Percentiles rank a stretch among this genome's conserved stretches.
These are phyloP conservation scores for Trichogramma evanescens DNA, from an alignment of 2,888 invertebrate species.

Conservation along the genomic window DNA sequence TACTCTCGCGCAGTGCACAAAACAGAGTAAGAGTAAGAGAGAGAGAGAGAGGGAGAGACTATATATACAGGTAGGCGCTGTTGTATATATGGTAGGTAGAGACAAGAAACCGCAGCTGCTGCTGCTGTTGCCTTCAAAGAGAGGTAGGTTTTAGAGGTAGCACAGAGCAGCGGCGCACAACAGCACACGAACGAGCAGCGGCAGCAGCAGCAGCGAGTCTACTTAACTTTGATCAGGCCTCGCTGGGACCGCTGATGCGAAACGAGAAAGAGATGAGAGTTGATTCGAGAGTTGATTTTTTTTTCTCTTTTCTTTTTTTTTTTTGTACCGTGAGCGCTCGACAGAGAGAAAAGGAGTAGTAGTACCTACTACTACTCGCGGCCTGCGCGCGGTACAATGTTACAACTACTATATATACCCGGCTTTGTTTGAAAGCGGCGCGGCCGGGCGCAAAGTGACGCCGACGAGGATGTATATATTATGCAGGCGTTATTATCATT, in stretches of 20 bases:
- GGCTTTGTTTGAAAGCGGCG: no score
- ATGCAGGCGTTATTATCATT: no score
- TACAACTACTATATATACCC: no score
- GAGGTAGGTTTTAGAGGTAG: slow-evolving; percentile 29
- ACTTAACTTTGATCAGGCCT: slow-evolving; percentile 46
- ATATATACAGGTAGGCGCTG: no score
- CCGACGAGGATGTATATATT: no score
- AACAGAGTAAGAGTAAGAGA: slow-evolving; percentile 11
- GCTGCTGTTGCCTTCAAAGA: slow-evolving; percentile 18
- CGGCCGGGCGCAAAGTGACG: no score
- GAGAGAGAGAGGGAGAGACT: slow-evolving; percentile 19
- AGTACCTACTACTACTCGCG: no score
- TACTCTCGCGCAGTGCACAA: slow-evolving; percentile 9
- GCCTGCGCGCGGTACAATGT: no score
- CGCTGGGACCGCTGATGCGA: slow-evolving; percentile 38
- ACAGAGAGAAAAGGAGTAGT: no score
- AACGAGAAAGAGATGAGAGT: slow-evolving; percentile 27
- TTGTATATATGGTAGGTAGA: slow-evolving; percentile 4
- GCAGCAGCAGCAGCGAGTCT: slow-evolving; percentile 29
- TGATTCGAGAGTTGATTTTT: neutral
- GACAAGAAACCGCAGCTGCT: slow-evolving; percentile 18
- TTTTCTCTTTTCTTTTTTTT: no score
- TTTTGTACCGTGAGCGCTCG: no score
- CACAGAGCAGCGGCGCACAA: slow-evolving; percentile 29
- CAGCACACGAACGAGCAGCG: slow-evolving; percentile 17